Conservation (phyloP, 1,140 invertebrate species). For the Patella vulgata region DNA sequence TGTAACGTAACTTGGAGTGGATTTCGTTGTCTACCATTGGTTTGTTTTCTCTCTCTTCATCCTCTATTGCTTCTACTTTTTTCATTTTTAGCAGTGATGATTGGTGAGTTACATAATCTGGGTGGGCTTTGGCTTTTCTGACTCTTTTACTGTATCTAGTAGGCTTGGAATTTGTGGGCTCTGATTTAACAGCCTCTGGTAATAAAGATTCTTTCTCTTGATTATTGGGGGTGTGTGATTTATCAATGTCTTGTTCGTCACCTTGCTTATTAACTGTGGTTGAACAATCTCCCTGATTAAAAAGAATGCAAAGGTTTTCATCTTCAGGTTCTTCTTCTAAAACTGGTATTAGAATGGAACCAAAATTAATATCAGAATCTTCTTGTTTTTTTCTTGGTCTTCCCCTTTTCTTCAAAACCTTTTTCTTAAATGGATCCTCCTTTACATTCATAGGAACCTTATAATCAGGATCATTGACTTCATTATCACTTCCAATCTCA, state of each 20-base stretch:
- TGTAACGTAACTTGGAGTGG: conserved; percentile 27
- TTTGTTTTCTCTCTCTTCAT: not conserved
- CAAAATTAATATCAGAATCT: conserved; percentile 5
- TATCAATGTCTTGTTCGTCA: not conserved
- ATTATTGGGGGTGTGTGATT: conserved; percentile 1
- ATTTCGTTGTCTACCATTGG: not conserved
- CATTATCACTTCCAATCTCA: too few species aligned
- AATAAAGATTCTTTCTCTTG: not conserved
- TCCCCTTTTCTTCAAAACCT: not conserved
- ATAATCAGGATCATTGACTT: too few species aligned
- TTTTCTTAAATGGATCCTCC: too few species aligned
- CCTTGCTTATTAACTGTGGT: too few species aligned
- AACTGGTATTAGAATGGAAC: conserved; percentile 11
- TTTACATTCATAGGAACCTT: too few species aligned
- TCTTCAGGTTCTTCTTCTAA: conserved; percentile 1
- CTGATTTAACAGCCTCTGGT: too few species aligned
- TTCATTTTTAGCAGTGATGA: not conserved
- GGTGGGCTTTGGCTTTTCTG: not conserved
- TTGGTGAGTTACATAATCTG: not conserved
- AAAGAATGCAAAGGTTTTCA: not conserved
- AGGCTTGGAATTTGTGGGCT: too few species aligned
- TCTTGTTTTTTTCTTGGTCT: conserved; percentile 8
- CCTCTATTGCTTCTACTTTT: not conserved
- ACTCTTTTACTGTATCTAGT: not conserved
- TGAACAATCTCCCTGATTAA: not conserved